Evolutionary conservation across 2,888 invertebrate species (phyloP), one percentile per base, ranked within the genome.

Genomic region (Brenthis ino): DNA sequence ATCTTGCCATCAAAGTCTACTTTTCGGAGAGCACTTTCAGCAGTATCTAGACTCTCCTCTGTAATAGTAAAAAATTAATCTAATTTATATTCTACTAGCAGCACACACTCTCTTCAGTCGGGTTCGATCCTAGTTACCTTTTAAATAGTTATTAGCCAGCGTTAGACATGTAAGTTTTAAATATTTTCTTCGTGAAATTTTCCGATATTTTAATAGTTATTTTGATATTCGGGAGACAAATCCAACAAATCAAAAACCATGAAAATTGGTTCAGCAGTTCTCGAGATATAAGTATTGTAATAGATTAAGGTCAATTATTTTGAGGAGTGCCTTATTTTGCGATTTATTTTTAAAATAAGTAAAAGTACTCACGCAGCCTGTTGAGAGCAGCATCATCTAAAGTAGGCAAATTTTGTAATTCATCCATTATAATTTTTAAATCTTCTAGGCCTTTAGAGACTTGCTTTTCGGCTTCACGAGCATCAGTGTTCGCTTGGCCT

Each of bases 401-500:
- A 64, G 96, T 95, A 1, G 96, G 96, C 0, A 97, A 90, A 79
- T 95, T 96, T 75, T 95, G 94, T 20, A 98, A 89, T 79, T 97
- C 96, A 28, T 95, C 95, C 80, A 96, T 94, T 67, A 98, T 97
- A 56, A 94, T 95, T 70, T 96, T 94, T 5, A 99, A 95, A 74
- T 97, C 96, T 8, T 94, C 93, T 56, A 97, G 90, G 0, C 98
- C 97, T 77, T 96, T 96, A 37, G 95, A 93, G 0, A 98, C 97
- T 87, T 97, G 96, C 74, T 95, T 95, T 66, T 96, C 95, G 0
- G 98, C 97, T 76, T 96, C 95, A 64, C 95, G 94, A 0, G 98
- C 97, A 75, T 96, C 97, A 6, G 95, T 96, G 82, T 97, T 97
- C 0, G 98, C 98, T 91, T 97, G 95, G 6, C 97, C 97, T 28